Evolutionary conservation across 2,797 vertebrate species (phyloP), one percentile per base, ranked within the genome.

Genomic region (Sebastes alutus): DNA sequence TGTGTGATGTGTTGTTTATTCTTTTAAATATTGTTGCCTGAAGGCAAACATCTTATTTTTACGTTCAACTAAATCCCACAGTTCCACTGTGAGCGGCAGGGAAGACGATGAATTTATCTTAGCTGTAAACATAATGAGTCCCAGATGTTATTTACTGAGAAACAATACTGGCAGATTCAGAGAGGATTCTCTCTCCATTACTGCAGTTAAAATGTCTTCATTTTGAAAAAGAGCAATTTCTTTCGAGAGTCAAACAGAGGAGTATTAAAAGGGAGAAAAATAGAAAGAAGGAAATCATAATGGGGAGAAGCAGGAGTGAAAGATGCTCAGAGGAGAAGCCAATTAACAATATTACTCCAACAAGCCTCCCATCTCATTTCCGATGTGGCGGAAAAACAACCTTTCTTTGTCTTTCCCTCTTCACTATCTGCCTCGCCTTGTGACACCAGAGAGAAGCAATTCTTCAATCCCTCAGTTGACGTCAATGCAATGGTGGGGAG

Each of bases 391-490:
- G 49, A 60, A 79, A 84, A 74, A 60, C 32, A 70, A 30, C 13
- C n/a, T 35, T 8, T 80, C 38, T 22, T 56, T 7, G 27, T 64
- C 3, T 63, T 25, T 72, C 55, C n/a, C 38, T 72, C 20, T 30
- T 64, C 49, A 16, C 29, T n/a, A 35, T 77, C 52, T 61, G 9
- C 66, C 25, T 81, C 59, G 8, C 58, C 20, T 71, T 64, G 12
- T 64, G 65, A 63, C 49, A 72, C 14, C 4, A 4, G 60, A 58
- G 46, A 78, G 14, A 49, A 35, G 33, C 65, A 61, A 80, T 72
- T 75, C 64, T 75, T 83, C 80, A 64, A 13, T 67, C 74, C 42
- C 25, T 75, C 58, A 52, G 64, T 33, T 75, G 75, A 82, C 12
- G 6, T 72, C 72, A 71, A 75, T 63, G 55, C 60, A 66, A 58